These are phyloP conservation scores for Silurus aristotelis DNA, from an alignment of 2,797 vertebrate genomes.

Conservation along the genomic window DNA sequence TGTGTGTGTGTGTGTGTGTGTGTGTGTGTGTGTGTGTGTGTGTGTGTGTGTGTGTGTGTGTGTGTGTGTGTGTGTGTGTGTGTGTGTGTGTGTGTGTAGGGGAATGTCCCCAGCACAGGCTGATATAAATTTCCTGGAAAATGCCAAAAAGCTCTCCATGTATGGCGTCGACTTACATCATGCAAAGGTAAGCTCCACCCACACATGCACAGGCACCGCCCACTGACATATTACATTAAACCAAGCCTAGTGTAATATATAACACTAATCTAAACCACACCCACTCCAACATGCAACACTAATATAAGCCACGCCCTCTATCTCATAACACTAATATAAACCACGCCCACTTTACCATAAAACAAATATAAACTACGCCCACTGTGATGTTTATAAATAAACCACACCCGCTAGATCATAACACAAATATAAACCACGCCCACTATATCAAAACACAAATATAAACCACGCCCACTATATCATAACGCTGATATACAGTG, in stretches of 20 bases:
- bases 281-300: neutral
- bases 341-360: neutral
- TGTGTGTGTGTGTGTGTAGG: slow-evolving; percentile 64
- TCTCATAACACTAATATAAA: neutral
- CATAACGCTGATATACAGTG: neutral
- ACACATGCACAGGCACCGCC: neutral
- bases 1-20: neutral
- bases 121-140: slow-evolving; percentile 94
- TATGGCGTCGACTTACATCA: slow-evolving; percentile 97
- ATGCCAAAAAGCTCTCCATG: slow-evolving; percentile 97
- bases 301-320: neutral
- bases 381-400: no score
- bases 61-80: neutral
- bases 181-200: slow-evolving; percentile 83
- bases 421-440: neutral
- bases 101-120: slow-evolving; percentile 95
- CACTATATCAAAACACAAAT: accelerated
- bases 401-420: neutral
- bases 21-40: neutral
- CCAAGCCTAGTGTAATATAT: neutral
- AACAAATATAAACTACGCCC: neutral
- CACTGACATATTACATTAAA: neutral
- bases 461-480: neutral
- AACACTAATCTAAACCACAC: neutral
- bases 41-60: no score